Evolutionary conservation across 2,888 invertebrate genomes (phyloP).

Genomic region (Ischnura elegans): DNA sequence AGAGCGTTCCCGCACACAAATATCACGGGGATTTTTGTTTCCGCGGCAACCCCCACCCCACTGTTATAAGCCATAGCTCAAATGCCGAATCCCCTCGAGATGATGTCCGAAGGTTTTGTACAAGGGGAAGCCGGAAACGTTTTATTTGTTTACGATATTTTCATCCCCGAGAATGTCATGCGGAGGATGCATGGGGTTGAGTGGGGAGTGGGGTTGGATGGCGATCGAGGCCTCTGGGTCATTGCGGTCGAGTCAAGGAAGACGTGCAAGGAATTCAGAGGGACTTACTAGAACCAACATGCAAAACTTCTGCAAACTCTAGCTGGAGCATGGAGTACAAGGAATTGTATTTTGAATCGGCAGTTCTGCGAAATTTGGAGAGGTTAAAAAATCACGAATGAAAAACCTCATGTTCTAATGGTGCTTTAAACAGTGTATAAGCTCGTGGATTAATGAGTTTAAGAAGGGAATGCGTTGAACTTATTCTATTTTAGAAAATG

Average conservation of each 20-base stretch:
- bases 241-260: not conserved
- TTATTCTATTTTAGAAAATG: too few species aligned
- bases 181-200: not conserved
- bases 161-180: constrained; percentile 13
- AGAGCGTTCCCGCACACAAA: not conserved
- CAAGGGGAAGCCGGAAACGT: not conserved
- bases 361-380: too few species aligned
- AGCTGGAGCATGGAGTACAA: not conserved
- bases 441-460: too few species aligned
- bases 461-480: too few species aligned
- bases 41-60: not conserved
- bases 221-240: not conserved
- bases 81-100: constrained; percentile 38
- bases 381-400: too few species aligned
- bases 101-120: not conserved
- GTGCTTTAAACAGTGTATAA: too few species aligned
- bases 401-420: too few species aligned
- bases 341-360: too few species aligned
- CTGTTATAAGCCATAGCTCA: constrained; percentile 32
- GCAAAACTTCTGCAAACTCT: not conserved
- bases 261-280: not conserved
- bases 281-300: not conserved
- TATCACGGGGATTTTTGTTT: not conserved
- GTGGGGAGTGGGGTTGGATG: not conserved
- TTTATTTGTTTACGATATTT: constrained; percentile 34